Evolutionary conservation across 2,113 vertebrate genomes (phyloP).

Genomic region (Leucopsar rothschildi): DNA sequence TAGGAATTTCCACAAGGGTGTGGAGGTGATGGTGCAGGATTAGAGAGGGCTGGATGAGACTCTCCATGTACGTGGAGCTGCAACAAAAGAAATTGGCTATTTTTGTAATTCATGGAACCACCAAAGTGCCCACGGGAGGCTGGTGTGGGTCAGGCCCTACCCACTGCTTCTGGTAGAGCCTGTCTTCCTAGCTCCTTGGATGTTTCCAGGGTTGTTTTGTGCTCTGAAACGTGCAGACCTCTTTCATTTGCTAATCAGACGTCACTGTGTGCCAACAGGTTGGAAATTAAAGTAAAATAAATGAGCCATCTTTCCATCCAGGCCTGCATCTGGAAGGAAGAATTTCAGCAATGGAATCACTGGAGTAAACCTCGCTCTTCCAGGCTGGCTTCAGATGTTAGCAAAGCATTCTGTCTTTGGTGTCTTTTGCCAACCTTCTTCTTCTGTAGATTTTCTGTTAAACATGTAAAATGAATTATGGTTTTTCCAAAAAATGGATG

Average conservation of each 20-base stretch:
- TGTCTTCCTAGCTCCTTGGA: not conserved
- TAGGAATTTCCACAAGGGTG: accelerated
- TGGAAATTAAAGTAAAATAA: not conserved
- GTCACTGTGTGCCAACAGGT: not conserved
- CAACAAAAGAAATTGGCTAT: not conserved
- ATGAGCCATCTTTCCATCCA: conserved; percentile 1
- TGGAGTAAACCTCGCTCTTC: not conserved
- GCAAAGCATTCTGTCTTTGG: not conserved
- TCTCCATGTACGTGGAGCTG: not conserved
- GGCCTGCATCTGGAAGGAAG: not conserved
- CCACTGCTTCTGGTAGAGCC: not conserved
- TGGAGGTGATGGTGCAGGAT: not conserved
- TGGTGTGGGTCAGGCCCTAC: not conserved
- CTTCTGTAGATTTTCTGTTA: not conserved
- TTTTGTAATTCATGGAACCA: not conserved
- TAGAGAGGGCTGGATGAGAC: not conserved
- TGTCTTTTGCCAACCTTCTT: not conserved
- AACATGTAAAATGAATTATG: not conserved
- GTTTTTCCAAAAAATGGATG: not conserved
- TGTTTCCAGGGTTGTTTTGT: not conserved
- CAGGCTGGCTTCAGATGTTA: not conserved
- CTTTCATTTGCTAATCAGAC: not conserved
- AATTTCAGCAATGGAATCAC: not conserved
- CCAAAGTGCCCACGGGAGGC: not conserved
- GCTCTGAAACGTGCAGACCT: not conserved